Conservation (phyloP, 2,113 vertebrate genomes). For the Apaloderma vittatum region DNA sequence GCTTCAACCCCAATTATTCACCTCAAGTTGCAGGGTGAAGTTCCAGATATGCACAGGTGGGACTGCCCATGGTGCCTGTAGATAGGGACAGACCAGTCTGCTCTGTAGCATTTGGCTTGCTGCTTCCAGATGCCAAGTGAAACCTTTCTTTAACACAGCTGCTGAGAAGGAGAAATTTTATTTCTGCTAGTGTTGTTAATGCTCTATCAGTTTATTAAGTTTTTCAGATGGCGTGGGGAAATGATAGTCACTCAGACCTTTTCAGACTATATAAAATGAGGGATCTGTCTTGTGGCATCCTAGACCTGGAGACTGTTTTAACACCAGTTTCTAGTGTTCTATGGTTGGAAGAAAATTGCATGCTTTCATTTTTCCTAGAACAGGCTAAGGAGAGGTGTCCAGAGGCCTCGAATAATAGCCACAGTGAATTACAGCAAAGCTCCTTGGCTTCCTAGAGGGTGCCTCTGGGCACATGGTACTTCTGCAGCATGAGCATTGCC, state of each 20-base stretch:
- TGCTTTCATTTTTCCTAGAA: not conserved
- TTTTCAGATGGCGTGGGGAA: not conserved
- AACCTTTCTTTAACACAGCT: not conserved
- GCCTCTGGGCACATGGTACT: rapidly evolving
- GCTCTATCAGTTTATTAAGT: not conserved
- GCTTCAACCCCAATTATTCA: not conserved
- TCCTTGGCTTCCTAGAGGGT: not conserved
- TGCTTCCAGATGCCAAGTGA: not conserved
- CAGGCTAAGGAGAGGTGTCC: not conserved
- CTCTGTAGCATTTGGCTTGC: not conserved
- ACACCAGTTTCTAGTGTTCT: not conserved
- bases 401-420: not conserved
- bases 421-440: not conserved
- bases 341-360: not conserved
- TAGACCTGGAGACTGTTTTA: not conserved
- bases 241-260: not conserved
- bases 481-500: not conserved
- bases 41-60: not conserved
- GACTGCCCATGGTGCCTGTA: not conserved
- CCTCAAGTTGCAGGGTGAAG: not conserved
- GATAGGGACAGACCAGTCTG: not conserved
- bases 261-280: not conserved
- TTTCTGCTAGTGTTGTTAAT: not conserved
- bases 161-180: not conserved
- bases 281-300: not conserved